Evolutionary conservation across 2,113 vertebrate genomes (phyloP).

Genomic region (Platysteira castanea): DNA sequence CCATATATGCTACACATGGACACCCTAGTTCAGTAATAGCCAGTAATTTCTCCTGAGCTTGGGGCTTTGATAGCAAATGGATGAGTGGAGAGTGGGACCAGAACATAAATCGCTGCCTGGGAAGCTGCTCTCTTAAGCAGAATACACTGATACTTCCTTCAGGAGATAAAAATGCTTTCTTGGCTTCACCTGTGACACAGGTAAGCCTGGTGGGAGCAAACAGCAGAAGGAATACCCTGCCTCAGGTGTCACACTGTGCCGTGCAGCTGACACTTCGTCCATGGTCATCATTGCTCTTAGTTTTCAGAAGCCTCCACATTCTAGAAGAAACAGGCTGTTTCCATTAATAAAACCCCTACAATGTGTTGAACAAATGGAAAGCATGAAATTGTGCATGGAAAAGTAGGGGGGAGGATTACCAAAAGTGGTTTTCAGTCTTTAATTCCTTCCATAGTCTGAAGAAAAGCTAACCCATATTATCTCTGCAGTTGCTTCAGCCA

Average conservation of each 20-base stretch:
- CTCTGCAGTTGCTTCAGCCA: not conserved
- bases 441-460: not conserved
- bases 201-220: not conserved
- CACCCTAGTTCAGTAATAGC: not conserved
- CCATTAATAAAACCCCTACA: not conserved
- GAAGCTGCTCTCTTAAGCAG: not conserved
- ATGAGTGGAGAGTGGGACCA: not conserved
- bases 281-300: not conserved
- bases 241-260: fast-evolving
- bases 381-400: not conserved
- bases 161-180: not conserved
- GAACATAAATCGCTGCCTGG: not conserved
- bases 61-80: not conserved
- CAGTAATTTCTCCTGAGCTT: not conserved
- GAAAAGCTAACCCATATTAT: not conserved
- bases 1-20: not conserved
- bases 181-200: not conserved
- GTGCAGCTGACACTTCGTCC: not conserved
- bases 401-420: fast-evolving
- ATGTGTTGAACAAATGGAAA: not conserved
- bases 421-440: not conserved
- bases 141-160: not conserved
- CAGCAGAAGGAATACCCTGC: not conserved
- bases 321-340: not conserved
- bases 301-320: not conserved